A percentile compares a stretch with the other conserved stretches of the same genome.
phyloP scores from a whole-genome alignment of 2,797 vertebrate species.

The Anguilla megastoma region DNA sequence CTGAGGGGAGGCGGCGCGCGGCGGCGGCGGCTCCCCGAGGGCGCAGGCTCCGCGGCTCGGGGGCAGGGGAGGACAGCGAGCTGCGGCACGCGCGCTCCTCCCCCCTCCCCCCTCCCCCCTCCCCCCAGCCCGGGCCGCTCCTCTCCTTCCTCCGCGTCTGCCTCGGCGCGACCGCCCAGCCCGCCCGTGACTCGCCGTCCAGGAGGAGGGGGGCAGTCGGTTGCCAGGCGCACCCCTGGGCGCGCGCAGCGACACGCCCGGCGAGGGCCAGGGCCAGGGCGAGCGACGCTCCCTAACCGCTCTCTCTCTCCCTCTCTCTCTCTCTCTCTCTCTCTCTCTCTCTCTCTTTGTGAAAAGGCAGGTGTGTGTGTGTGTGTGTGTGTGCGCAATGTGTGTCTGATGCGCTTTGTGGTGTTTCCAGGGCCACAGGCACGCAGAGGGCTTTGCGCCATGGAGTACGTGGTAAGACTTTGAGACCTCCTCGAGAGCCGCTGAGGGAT shows the following conservation, averaged over 20 bases:
- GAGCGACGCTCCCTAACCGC: neutral
- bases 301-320: neutral
- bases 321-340: neutral
- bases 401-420: conserved; percentile 72
- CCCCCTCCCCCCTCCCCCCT: conserved; percentile 45
- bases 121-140: conserved; percentile 58
- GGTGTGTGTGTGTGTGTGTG: conserved; percentile 30
- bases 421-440: conserved; percentile 64
- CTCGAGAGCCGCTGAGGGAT: conserved; percentile 50
- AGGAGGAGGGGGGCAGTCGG: too few relatives aligned
- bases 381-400: conserved; percentile 51
- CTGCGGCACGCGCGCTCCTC: conserved; percentile 56
- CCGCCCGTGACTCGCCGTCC: conserved; percentile 34
- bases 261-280: neutral
- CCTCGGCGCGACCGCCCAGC: conserved; percentile 59
- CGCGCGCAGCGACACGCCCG: neutral
- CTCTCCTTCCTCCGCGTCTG: conserved; percentile 66
- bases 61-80: conserved; percentile 50
- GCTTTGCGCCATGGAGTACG: conserved; percentile 73
- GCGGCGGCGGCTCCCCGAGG: neutral
- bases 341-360: neutral
- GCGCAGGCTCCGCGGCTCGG: neutral
- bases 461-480: conserved; percentile 66
- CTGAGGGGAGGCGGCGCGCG: neutral
- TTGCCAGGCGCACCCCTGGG: neutral